phyloP scores from a whole-genome alignment of 1,140 invertebrate species.

The Caenorhabditis latens region DNA sequence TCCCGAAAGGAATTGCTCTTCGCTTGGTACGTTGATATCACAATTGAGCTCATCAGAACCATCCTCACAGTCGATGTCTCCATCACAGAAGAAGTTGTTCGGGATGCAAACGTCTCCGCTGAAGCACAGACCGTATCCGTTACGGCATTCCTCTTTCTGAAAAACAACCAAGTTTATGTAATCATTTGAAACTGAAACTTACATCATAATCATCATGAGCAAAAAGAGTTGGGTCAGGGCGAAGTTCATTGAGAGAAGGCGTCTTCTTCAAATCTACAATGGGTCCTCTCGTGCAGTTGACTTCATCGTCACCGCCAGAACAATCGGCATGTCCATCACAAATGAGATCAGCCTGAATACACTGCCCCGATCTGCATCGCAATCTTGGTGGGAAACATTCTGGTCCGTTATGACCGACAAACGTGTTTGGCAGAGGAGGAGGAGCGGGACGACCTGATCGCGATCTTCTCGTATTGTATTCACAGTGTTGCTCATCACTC shows the following conservation, averaged over 20 bases:
- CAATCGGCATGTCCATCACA: slow-evolving; percentile 56
- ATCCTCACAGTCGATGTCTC: slow-evolving; percentile 57
- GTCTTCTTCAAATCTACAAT: neutral
- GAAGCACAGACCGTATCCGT: neutral
- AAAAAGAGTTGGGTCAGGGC: neutral
- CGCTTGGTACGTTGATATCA: neutral
- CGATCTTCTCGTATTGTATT: neutral
- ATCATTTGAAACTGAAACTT: neutral
- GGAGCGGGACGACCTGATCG: neutral
- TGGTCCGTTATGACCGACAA: neutral
- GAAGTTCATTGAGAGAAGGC: too few species aligned
- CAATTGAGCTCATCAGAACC: slow-evolving; percentile 52
- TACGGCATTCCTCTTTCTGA: neutral
- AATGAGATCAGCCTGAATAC: slow-evolving; percentile 1
- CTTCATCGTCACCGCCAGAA: slow-evolving; percentile 59
- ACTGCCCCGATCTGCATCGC: neutral
- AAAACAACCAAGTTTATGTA: neutral
- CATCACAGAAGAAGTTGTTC: slow-evolving; percentile 55
- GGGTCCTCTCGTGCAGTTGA: slow-evolving; percentile 19
- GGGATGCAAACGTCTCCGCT: slow-evolving; percentile 57
- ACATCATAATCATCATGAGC: neutral
- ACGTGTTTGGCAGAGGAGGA: neutral
- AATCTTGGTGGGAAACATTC: slow-evolving; percentile 23
- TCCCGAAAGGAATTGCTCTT: slow-evolving; percentile 26
- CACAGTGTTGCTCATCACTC: slow-evolving; percentile 47